Percentiles rank a stretch among this genome's conserved stretches.
Evolutionary conservation across 2,797 vertebrate genomes (phyloP).

Genomic region (Chelmon rostratus): DNA sequence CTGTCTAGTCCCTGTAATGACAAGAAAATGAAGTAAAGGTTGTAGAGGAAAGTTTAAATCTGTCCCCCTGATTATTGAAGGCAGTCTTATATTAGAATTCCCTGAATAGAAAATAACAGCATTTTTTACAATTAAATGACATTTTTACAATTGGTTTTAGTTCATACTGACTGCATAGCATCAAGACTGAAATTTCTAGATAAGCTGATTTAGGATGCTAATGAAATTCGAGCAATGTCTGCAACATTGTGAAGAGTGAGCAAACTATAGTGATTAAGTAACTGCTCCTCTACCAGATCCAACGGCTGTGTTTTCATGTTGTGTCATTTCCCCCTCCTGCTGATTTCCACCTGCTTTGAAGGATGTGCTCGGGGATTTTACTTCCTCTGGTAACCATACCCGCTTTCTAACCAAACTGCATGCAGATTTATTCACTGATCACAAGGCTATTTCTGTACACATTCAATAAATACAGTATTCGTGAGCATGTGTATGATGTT

Average conservation of each 20-base stretch:
- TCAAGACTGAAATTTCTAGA: neutral
- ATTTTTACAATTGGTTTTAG: neutral
- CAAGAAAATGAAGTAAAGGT: neutral
- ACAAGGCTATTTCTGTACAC: slow-evolving; percentile 1
- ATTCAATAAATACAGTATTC: neutral
- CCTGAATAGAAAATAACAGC: neutral
- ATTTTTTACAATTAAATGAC: neutral
- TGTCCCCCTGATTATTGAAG: neutral
- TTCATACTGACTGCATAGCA: neutral
- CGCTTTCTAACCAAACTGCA: slow-evolving; percentile 15
- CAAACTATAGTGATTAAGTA: slow-evolving; percentile 43
- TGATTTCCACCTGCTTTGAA: slow-evolving; percentile 69
- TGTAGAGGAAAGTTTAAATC: neutral
- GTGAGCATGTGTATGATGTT: neutral
- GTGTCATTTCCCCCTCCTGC: slow-evolving; percentile 55
- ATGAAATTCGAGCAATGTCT: neutral
- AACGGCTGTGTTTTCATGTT: slow-evolving; percentile 51
- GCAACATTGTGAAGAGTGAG: slow-evolving; percentile 8
- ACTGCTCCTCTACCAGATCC: slow-evolving; percentile 43
- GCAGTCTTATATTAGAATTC: too few relatives aligned
- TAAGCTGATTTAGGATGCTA: neutral
- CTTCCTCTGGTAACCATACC: slow-evolving; percentile 35
- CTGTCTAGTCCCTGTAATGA: neutral
- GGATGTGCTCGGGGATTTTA: slow-evolving; percentile 29
- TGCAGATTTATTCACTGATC: neutral